Evolutionary conservation across 2,797 vertebrate genomes (phyloP).

Genomic region (Amniataba percoides): DNA sequence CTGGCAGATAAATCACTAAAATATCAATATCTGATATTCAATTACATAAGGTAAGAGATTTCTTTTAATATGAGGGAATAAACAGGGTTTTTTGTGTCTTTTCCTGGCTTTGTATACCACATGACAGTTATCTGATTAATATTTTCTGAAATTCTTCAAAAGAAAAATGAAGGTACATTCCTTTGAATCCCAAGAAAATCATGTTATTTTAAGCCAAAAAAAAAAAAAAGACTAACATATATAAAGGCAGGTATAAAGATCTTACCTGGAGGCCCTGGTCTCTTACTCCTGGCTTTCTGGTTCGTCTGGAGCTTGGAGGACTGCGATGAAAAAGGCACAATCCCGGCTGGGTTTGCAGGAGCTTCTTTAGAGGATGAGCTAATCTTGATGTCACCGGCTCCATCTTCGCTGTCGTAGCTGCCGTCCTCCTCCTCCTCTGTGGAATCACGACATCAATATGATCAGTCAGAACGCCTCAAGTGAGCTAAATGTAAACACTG

Average conservation of each 20-base stretch:
- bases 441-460: slow-evolving; percentile 64
- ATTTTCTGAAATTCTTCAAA: no score
- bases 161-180: no score
- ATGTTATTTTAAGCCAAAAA: background rate
- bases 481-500: slow-evolving; percentile 55
- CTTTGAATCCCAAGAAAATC: background rate
- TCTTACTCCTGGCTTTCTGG: slow-evolving; percentile 92
- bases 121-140: background rate
- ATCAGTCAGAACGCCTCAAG: slow-evolving; percentile 52
- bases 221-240: background rate
- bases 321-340: slow-evolving; percentile 86
- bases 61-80: background rate
- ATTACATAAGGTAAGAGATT: background rate
- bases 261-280: slow-evolving; percentile 88
- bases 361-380: slow-evolving; percentile 82
- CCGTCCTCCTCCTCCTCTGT: slow-evolving; percentile 86
- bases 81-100: background rate
- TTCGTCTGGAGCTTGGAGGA: slow-evolving; percentile 91
- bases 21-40: slow-evolving; percentile 1
- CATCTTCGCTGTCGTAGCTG: slow-evolving; percentile 90
- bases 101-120: background rate
- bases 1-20: background rate
- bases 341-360: slow-evolving; percentile 73
- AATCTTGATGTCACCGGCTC: slow-evolving; percentile 79
- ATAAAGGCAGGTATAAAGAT: slow-evolving; percentile 17